Evolutionary conservation across 2,113 vertebrate genomes (phyloP).

Genomic region (Myrmecophaga tridactyla): DNA sequence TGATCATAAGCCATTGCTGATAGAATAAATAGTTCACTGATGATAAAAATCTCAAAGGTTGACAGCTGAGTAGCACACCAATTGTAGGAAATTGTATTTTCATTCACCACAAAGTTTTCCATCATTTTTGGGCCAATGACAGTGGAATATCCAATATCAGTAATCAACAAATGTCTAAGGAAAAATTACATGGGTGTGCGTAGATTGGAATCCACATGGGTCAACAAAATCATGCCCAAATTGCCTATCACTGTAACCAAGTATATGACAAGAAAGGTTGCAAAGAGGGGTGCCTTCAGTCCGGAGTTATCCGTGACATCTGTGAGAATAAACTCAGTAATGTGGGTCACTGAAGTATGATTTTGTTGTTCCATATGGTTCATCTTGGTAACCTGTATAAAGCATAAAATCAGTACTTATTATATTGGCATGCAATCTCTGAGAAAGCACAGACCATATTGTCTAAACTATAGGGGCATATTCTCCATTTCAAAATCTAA

Average conservation of each 20-base stretch:
- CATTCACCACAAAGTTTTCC: conserved; percentile 47
- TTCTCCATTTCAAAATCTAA: neutral
- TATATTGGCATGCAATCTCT: neutral
- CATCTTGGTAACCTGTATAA: neutral
- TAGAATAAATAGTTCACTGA: conserved; percentile 63
- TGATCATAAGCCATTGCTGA: conserved; percentile 68
- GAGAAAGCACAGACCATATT: neutral
- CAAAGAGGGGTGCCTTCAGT: conserved; percentile 64
- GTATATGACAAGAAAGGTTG: conserved; percentile 64
- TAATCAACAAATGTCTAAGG: conserved; percentile 75
- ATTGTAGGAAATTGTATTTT: conserved; percentile 69
- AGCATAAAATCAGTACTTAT: neutral
- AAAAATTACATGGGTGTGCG: conserved; percentile 80
- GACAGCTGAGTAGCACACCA: conserved; percentile 57
- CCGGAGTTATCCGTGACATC: conserved; percentile 54
- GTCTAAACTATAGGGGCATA: neutral
- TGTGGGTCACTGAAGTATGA: neutral
- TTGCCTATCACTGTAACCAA: conserved; percentile 65
- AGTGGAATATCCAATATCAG: conserved; percentile 79
- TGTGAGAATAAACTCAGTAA: conserved; percentile 70
- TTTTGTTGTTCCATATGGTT: conserved; percentile 56
- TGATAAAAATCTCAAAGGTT: conserved; percentile 71
- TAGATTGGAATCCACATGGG: conserved; percentile 55
- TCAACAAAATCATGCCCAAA: conserved; percentile 48
- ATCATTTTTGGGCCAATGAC: conserved; percentile 74